These are phyloP conservation scores for Penaeus monodon DNA, from an alignment of 2,888 invertebrate genomes.

Conservation along the genomic window DNA sequence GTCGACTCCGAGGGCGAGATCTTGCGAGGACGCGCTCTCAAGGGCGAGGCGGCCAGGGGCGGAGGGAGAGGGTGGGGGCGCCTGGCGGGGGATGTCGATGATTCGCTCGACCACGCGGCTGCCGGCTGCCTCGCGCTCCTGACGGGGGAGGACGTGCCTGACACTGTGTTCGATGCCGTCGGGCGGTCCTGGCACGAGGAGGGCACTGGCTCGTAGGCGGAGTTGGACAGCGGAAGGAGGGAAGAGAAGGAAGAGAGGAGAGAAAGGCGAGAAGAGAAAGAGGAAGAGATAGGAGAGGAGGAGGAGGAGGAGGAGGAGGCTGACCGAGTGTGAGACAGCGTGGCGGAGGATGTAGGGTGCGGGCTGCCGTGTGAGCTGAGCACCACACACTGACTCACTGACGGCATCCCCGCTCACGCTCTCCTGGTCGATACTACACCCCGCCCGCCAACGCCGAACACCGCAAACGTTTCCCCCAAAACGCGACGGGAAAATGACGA, in stretches of 20 bases:
- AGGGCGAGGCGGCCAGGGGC: slow-evolving; percentile 22
- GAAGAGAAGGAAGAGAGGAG: slow-evolving; percentile 17
- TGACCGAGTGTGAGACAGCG: slow-evolving; percentile 44
- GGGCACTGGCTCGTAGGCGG: slow-evolving; percentile 34
- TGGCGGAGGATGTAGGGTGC: slow-evolving; percentile 31
- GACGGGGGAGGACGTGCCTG: not conserved
- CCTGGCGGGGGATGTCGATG: slow-evolving; percentile 15
- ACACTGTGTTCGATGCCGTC: slow-evolving; percentile 10
- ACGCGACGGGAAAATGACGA: not conserved
- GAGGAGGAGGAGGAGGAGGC: slow-evolving; percentile 47
- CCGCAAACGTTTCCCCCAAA: slow-evolving; percentile 29
- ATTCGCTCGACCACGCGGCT: slow-evolving; percentile 30
- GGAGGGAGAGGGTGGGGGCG: not conserved
- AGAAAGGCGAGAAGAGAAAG: slow-evolving; percentile 29
- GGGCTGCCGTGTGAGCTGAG: slow-evolving; percentile 13
- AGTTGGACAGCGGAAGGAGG: slow-evolving; percentile 26
- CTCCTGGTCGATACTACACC: slow-evolving; percentile 35
- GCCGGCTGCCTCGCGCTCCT: slow-evolving; percentile 29
- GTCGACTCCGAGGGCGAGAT: not conserved
- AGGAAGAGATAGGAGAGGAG: slow-evolving; percentile 35
- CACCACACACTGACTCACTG: slow-evolving; percentile 41
- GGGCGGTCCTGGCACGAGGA: slow-evolving; percentile 14
- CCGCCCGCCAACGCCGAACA: slow-evolving; percentile 31
- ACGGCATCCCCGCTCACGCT: not conserved
- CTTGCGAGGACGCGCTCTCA: slow-evolving; percentile 14